Conservation (phyloP, 92 coral and sea anemone species). For the Porites divaricata region DNA sequence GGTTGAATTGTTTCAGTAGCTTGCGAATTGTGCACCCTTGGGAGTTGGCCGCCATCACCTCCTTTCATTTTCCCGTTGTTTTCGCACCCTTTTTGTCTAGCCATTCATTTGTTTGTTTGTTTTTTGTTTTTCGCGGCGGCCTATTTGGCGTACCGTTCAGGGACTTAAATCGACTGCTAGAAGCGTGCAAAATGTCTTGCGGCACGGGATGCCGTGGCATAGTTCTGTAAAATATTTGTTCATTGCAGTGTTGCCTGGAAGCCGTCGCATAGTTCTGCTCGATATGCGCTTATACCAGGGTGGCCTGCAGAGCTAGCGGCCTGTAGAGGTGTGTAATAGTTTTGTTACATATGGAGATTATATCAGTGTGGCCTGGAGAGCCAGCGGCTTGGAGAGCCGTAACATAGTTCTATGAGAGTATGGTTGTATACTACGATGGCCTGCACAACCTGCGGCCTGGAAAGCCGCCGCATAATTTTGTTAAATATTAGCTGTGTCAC, state of each 20-base stretch:
- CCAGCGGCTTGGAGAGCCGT: too few relatives aligned
- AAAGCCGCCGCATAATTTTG: not conserved
- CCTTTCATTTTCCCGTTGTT: conserved; percentile 16
- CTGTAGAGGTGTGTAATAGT: conserved; percentile 1
- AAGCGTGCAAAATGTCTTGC: conserved; percentile 8
- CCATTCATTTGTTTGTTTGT: not conserved
- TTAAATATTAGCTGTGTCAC: too few relatives aligned
- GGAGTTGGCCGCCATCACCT: not conserved
- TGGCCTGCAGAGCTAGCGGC: conserved; percentile 6
- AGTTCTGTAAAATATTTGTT: conserved; percentile 12
- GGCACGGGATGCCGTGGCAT: conserved; percentile 1
- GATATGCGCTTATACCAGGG: not conserved
- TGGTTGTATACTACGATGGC: too few relatives aligned
- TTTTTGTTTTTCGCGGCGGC: too few relatives aligned
- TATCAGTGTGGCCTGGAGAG: not conserved
- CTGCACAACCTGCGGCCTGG: not conserved
- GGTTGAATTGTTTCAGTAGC: not conserved
- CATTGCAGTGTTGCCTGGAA: conserved; percentile 1
- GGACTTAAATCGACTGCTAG: not conserved
- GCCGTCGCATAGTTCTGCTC: conserved; percentile 17
- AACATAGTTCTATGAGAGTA: too few relatives aligned
- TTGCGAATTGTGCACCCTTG: not conserved
- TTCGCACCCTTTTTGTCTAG: conserved; percentile 7
- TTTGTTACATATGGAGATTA: too few relatives aligned
- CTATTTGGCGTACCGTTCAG: conserved; percentile 2